Conservation (phyloP, 2,888 invertebrate genomes). For the Octodonta nipae region DNA sequence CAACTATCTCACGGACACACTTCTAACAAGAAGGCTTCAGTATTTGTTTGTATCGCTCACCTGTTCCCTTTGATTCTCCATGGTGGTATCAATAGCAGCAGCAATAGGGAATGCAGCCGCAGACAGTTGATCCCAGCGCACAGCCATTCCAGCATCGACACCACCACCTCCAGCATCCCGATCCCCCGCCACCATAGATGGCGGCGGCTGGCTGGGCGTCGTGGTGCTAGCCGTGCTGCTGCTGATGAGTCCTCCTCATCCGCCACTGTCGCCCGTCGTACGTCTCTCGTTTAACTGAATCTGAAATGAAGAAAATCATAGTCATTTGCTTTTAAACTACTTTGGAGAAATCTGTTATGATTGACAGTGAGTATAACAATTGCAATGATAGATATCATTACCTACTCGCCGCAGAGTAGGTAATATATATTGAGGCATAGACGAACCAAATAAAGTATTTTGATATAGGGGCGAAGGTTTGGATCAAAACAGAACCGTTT, state of each 20-base stretch:
- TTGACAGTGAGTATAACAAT: too few relatives aligned
- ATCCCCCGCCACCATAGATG: slow-evolving; percentile 43
- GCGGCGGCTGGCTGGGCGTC: slow-evolving; percentile 32
- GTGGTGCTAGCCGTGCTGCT: slow-evolving; percentile 33
- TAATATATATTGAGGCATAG: too few relatives aligned
- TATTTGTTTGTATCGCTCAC: too few relatives aligned
- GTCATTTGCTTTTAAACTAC: too few relatives aligned
- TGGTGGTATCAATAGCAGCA: slow-evolving; percentile 5
- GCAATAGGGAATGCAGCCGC: slow-evolving; percentile 45
- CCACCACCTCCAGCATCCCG: slow-evolving; percentile 34
- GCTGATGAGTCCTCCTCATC: slow-evolving; percentile 21
- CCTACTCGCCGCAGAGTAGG: too few relatives aligned
- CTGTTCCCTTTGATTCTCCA: slow-evolving; percentile 33
- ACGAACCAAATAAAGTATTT: too few relatives aligned
- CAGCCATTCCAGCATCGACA: slow-evolving; percentile 32
- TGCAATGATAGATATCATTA: too few relatives aligned
- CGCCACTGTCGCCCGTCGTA: slow-evolving; percentile 25
- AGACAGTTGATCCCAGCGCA: slow-evolving; percentile 43
- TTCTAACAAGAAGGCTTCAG: too few relatives aligned
- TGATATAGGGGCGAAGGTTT: too few relatives aligned
- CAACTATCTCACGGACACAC: too few relatives aligned
- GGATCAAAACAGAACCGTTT: too few relatives aligned
- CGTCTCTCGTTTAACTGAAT: slow-evolving; percentile 7
- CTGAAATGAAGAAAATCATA: slow-evolving; percentile 9
- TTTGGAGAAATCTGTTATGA: too few relatives aligned